Percentiles rank a stretch among this genome's conserved stretches.
Evolutionary conservation across 2,888 invertebrate species (phyloP).

Genomic region (Pandemis corylana): DNA sequence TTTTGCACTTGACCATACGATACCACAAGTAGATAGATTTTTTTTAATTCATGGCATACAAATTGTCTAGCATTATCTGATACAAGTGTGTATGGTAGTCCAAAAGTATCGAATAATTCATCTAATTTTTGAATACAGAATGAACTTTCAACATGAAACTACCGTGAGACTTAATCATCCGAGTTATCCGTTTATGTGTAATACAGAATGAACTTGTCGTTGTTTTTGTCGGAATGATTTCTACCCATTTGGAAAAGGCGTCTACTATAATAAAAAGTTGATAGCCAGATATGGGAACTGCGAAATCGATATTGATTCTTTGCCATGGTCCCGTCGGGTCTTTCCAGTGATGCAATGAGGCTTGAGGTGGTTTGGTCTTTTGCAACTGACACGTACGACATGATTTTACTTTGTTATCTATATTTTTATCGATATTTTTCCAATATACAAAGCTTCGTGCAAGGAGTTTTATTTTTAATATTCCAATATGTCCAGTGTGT

Average conservation of each 20-base stretch:
- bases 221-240: background rate
- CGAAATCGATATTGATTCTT: conserved; percentile 3
- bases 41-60: background rate
- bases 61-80: conserved; percentile 1
- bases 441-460: conserved; percentile 44
- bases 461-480: conserved; percentile 50
- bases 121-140: background rate
- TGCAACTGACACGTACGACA: background rate
- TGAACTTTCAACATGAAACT: background rate
- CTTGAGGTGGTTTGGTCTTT: background rate
- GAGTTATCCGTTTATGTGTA: too few relatives aligned
- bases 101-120: background rate
- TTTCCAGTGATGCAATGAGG: background rate
- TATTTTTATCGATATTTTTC: conserved; percentile 26
- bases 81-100: background rate
- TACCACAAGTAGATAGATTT: background rate
- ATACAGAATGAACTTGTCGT: background rate
- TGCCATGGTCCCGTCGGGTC: background rate
- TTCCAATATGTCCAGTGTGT: conserved; percentile 47
- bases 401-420: background rate
- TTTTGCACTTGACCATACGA: too few relatives aligned
- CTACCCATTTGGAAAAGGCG: background rate
- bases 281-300: background rate
- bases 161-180: too few relatives aligned
- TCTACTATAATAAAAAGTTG: background rate